Percentiles rank a stretch among this genome's conserved stretches.
Evolutionary conservation across 2,797 vertebrate genomes (phyloP).

Genomic region (Anguilla obscura): DNA sequence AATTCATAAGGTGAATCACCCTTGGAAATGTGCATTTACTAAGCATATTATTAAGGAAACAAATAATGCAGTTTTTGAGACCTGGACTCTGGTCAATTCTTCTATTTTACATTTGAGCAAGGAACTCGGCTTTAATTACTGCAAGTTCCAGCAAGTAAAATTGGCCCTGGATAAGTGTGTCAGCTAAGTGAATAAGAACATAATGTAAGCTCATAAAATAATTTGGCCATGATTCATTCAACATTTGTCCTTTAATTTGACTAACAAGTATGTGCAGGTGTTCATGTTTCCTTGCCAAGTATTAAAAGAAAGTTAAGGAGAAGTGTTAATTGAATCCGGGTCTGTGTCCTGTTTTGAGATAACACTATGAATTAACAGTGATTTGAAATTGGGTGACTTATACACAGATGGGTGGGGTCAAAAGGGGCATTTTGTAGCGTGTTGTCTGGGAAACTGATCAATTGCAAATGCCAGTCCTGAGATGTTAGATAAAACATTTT

Average conservation of each 20-base stretch:
- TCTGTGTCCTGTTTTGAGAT: not conserved
- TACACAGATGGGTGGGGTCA: slow-evolving; percentile 86
- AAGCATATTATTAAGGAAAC: not conserved
- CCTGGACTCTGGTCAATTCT: not conserved
- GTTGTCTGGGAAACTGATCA: slow-evolving; percentile 61
- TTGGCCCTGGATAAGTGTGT: not conserved
- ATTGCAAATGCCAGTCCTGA: too few relatives aligned
- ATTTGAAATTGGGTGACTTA: slow-evolving; percentile 66
- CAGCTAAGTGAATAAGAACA: not conserved
- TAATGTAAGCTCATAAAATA: not conserved
- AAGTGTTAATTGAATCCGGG: too few relatives aligned
- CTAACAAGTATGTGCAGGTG: too few relatives aligned
- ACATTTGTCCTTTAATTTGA: too few relatives aligned
- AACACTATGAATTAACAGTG: not conserved
- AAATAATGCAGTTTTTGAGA: not conserved
- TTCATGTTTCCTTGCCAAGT: too few relatives aligned
- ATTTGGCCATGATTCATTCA: not conserved
- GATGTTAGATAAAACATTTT: too few relatives aligned
- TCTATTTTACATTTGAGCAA: too few relatives aligned
- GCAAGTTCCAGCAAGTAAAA: not conserved
- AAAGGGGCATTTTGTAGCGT: slow-evolving; percentile 81
- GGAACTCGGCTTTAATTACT: too few relatives aligned
- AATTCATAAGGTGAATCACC: not conserved
- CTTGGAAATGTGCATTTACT: not conserved
- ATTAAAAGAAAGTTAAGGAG: too few relatives aligned